These are phyloP conservation scores for Lycorma delicatula DNA, from an alignment of 1,140 invertebrate genomes.

Conservation along the genomic window DNA sequence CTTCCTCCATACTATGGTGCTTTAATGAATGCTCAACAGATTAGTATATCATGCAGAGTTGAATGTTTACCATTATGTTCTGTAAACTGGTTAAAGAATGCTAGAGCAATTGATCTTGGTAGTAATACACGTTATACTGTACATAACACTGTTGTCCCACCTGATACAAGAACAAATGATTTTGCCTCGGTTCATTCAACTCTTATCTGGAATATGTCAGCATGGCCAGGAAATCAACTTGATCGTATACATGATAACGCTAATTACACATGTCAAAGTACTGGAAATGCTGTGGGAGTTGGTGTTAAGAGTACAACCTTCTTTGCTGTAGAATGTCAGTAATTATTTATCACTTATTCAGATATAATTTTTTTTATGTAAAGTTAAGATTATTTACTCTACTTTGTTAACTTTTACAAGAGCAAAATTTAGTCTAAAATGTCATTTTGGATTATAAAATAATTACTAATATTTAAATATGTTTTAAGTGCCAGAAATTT, in stretches of 20 bases:
- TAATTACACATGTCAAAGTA: constrained; percentile 76
- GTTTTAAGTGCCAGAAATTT: too few species aligned
- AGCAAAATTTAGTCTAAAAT: too few species aligned
- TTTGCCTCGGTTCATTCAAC: constrained; percentile 82
- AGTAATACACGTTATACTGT: constrained; percentile 54
- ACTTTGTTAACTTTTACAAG: too few species aligned
- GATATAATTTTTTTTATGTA: too few species aligned
- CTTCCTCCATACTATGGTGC: constrained; percentile 73
- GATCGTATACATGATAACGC: constrained; percentile 67
- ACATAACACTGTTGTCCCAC: constrained; percentile 49
- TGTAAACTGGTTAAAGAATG: constrained; percentile 75
- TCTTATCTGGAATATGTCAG: constrained; percentile 71
- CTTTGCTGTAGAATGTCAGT: constrained; percentile 83
- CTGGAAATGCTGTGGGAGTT: constrained; percentile 56
- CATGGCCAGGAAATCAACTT: constrained; percentile 67
- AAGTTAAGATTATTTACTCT: too few species aligned
- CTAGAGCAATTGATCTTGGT: constrained; percentile 46
- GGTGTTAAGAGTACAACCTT: constrained; percentile 70
- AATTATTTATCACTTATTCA: too few species aligned
- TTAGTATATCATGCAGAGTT: constrained; percentile 74
- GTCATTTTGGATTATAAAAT: too few species aligned
- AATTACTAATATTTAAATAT: too few species aligned
- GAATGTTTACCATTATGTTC: constrained; percentile 80
- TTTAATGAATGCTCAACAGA: constrained; percentile 53
- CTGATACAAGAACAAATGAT: constrained; percentile 66